Percentiles rank a stretch among this genome's conserved stretches.
phyloP scores from a whole-genome alignment of 2,797 vertebrate genomes.

The Siniperca obscura region DNA sequence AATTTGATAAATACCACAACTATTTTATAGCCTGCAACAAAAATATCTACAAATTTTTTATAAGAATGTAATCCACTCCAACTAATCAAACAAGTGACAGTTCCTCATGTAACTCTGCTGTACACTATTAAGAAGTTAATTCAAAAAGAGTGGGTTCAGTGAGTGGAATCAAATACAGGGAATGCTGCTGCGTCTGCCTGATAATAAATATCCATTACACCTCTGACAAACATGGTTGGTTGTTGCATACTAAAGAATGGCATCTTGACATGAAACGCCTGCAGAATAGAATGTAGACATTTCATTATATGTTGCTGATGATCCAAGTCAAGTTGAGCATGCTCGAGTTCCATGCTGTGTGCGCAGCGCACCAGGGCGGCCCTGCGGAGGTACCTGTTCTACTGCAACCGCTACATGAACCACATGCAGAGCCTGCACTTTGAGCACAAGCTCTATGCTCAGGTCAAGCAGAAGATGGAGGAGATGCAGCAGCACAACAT shows the following conservation, averaged over 20 bases:
- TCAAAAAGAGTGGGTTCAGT: background rate
- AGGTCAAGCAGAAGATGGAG: slow-evolving; percentile 99
- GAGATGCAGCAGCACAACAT: slow-evolving; percentile 99
- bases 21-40: background rate
- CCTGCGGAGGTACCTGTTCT: slow-evolving; percentile 99
- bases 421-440: slow-evolving; percentile 99
- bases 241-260: background rate
- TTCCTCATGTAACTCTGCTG: background rate
- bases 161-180: background rate
- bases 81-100: background rate
- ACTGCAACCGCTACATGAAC: slow-evolving; percentile 99
- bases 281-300: background rate
- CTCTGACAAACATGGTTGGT: background rate
- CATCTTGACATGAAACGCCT: background rate
- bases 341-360: slow-evolving; percentile 37
- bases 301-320: background rate
- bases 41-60: background rate
- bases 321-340: background rate
- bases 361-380: slow-evolving; percentile 96
- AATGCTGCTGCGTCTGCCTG: background rate
- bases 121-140: background rate
- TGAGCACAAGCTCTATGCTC: slow-evolving; percentile 99
- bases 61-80: background rate
- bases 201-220: background rate
- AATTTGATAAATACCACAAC: background rate